Conservation (phyloP, 1,140 invertebrate species). For the Pseudomyrmex dendroicus region DNA sequence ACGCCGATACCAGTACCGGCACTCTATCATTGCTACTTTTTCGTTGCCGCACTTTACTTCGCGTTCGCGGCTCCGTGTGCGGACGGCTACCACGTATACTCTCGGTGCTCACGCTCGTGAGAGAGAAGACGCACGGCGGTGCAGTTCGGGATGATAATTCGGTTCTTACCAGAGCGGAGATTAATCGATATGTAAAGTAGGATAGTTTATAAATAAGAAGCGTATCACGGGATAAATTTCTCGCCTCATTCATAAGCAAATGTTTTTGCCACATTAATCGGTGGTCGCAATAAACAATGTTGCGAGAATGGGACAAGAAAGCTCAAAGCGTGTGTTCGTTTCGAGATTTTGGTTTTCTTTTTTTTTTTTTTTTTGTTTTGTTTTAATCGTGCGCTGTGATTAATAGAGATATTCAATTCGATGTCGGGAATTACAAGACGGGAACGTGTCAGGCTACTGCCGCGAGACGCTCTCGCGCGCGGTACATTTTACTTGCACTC, state of each 20-base stretch:
- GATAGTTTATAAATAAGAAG: conserved; percentile 2
- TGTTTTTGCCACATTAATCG: background rate
- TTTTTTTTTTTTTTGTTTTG: background rate
- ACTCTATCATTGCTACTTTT: conserved; percentile 60
- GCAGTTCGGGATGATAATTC: conserved; percentile 38
- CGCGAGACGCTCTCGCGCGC: conserved; percentile 14
- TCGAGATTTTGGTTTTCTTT: too few relatives aligned
- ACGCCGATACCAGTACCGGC: conserved; percentile 45
- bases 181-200: conserved; percentile 44
- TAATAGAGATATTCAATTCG: conserved; percentile 43
- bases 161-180: conserved; percentile 9
- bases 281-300: conserved; percentile 22
- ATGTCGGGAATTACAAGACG: conserved; percentile 20
- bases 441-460: conserved; percentile 35
- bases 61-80: conserved; percentile 32
- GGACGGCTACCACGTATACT: conserved; percentile 34
- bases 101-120: conserved; percentile 8
- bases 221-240: conserved; percentile 18
- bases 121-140: background rate
- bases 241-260: conserved; percentile 24
- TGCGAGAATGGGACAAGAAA: background rate
- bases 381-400: background rate
- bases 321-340: background rate
- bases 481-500: conserved; percentile 27
- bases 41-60: conserved; percentile 50